These are phyloP conservation scores for Channa maculata DNA, from an alignment of 2,113 vertebrate genomes.

Conservation along the genomic window DNA sequence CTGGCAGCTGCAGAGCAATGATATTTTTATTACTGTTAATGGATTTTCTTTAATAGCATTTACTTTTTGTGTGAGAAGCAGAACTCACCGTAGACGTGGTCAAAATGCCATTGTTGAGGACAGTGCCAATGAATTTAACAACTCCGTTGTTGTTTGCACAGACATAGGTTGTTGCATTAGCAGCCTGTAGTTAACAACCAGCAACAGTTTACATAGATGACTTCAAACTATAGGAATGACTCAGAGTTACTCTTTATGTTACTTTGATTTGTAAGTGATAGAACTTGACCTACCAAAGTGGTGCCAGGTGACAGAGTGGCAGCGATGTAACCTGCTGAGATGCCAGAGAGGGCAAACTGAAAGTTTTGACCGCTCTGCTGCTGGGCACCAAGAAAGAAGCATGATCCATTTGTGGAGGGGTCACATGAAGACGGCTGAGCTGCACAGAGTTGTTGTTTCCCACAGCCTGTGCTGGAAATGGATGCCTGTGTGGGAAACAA, in stretches of 20 bases:
- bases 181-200: slow-evolving; percentile 40
- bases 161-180: slow-evolving; percentile 40
- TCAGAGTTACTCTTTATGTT: neutral
- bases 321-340: slow-evolving; percentile 46
- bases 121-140: slow-evolving; percentile 8
- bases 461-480: neutral
- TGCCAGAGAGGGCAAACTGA: slow-evolving; percentile 45
- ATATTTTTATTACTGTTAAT: neutral
- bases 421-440: slow-evolving; percentile 32
- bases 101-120: neutral
- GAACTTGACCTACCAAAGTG: slow-evolving; percentile 14
- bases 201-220: neutral
- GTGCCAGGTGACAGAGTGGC: neutral
- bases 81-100: too few species aligned
- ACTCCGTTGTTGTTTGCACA: slow-evolving; percentile 39
- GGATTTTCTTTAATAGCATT: too few species aligned
- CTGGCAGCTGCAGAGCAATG: slow-evolving; percentile 32
- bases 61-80: too few species aligned
- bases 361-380: neutral
- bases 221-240: neutral
- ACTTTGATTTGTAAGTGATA: neutral
- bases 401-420: neutral
- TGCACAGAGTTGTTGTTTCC: slow-evolving; percentile 23
- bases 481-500: slow-evolving; percentile 2
- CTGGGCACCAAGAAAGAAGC: slow-evolving; percentile 46